phyloP scores from a whole-genome alignment of 2,797 vertebrate genomes.

The Pseudochirops corinnae region DNA sequence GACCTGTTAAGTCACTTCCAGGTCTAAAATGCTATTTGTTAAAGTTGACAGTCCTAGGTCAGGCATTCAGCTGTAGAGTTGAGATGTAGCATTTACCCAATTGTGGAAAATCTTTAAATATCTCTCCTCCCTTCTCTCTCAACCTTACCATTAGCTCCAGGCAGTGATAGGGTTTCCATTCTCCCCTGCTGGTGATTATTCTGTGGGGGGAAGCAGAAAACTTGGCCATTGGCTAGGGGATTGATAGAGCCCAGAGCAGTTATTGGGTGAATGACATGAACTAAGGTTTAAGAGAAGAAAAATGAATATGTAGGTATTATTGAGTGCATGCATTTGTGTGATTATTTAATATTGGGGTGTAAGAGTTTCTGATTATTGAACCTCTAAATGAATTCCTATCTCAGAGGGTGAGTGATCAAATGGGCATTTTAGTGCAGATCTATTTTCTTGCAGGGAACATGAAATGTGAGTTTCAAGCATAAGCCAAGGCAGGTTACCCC shows the following conservation, averaged over 20 bases:
- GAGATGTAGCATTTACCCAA: background rate
- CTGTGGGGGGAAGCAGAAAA: background rate
- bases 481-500: background rate
- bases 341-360: background rate
- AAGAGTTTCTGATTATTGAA: background rate
- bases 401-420: background rate
- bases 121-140: background rate
- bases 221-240: background rate
- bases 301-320: background rate
- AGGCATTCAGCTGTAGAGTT: background rate
- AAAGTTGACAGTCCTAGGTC: background rate
- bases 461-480: background rate
- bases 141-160: background rate
- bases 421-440: background rate
- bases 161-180: background rate
- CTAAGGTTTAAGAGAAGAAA: background rate
- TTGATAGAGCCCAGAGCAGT: background rate
- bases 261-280: background rate
- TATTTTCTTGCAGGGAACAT: background rate
- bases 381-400: background rate
- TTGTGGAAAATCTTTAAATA: background rate
- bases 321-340: background rate
- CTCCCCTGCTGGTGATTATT: background rate
- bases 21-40: background rate
- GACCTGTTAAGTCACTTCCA: background rate